Base-by-base conservation (phyloP, 2,888 invertebrate species). In the Pyrrhia umbra region DNA sequence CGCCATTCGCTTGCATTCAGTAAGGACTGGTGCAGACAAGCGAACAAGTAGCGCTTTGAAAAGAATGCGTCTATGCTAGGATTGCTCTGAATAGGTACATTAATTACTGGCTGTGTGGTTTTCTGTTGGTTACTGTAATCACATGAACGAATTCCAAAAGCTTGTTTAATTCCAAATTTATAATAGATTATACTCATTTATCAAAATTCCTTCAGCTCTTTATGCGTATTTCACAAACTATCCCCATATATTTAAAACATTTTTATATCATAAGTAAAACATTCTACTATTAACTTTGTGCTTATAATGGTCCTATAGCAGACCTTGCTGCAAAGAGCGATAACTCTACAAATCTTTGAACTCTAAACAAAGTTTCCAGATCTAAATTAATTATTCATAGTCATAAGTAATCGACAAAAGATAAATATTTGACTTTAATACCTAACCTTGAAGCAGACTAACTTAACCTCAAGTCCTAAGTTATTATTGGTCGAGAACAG, bases 11-110 rank as follows among this genome's bases (percentile, higher is more conserved):
- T 46, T 56, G 56, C 61, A 71, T 68, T 58, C 45, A 39, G 34
- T 37, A 65, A 64, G 56, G 74, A 46, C 42, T 21, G 16, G 50
- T 63, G 8, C 45, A 63, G 50, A 77, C 49, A 15, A 65, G 49
- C 34, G 51, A 52, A 47, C 42, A 20, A 57, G n/a, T 25, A 30
- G 25, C 30, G 49, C 51, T 63, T 60, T 70, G 34, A 40, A 59
- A 30, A 34, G 18, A 54, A 40, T 16, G 52, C 40, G 20, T 70
- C 45, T 39, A 50, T 34, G 57, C 45, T 47, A 27, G 47, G 20
- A 46, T 39, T 37, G 20, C 25, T 50, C 18, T 42, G 49, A 34
- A 27, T 65, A 13, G n/a, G 34, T 5, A n/a, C 39, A n/a, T 49
- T 34, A 16, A 34, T 46, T 72, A 6, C 20, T 63, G 45, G 30